Evolutionary conservation across 2,797 vertebrate species (phyloP).

Genomic region (Protonibea diacanthus): DNA sequence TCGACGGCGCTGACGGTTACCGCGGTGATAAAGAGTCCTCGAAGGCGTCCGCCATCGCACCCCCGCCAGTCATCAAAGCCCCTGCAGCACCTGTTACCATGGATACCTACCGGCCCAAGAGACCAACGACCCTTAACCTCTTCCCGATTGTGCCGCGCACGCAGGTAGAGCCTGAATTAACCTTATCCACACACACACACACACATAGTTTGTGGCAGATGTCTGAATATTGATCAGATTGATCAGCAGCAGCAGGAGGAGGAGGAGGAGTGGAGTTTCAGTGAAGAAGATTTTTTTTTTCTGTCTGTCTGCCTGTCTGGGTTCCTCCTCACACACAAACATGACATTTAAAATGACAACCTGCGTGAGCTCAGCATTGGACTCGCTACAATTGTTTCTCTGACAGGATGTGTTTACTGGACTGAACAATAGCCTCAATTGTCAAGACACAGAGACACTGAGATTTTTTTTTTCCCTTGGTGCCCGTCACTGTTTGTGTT

Average conservation of each 20-base stretch:
- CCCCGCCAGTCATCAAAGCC: constrained; percentile 72
- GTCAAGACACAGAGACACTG: constrained; percentile 48
- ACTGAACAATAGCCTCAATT: constrained; percentile 71
- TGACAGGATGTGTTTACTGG: constrained; percentile 62
- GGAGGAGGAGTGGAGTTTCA: background rate
- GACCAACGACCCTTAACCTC: constrained; percentile 97
- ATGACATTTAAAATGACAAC: constrained; percentile 18
- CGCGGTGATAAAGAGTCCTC: constrained; percentile 79
- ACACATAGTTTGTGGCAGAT: constrained; percentile 24
- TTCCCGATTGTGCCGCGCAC: constrained; percentile 95
- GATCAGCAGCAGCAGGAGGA: background rate
- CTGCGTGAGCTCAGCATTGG: constrained; percentile 43
- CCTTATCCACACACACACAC: constrained; percentile 7
- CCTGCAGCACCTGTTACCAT: constrained; percentile 83
- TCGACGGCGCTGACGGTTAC: constrained; percentile 90
- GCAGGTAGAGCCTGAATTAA: constrained; percentile 86
- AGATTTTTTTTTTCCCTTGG: constrained; percentile 40
- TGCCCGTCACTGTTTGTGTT: constrained; percentile 73
- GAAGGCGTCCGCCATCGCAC: constrained; percentile 79
- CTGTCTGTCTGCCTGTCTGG: background rate
- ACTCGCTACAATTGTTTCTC: constrained; percentile 44
- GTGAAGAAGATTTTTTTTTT: background rate
- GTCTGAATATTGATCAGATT: constrained; percentile 24
- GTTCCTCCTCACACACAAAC: constrained; percentile 7
- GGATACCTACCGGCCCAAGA: constrained; percentile 93